A percentile compares a stretch with the other conserved stretches of the same genome.
These are phyloP conservation scores for Thunnus albacares DNA, from an alignment of 2,797 vertebrate species.

Conservation along the genomic window DNA sequence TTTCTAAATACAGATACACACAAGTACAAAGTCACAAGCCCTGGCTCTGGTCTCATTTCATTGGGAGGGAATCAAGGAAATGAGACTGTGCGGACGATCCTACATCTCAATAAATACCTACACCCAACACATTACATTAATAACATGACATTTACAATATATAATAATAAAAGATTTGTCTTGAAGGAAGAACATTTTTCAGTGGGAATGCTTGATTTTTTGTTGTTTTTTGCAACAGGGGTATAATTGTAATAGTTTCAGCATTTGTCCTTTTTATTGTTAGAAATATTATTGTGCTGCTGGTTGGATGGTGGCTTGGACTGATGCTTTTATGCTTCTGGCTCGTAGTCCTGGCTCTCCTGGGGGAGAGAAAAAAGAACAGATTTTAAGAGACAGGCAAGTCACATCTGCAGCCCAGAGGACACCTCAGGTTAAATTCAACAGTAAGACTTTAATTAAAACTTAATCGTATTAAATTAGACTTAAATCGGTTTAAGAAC, in stretches of 20 bases:
- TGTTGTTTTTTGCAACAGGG: constrained; percentile 83
- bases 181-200: constrained; percentile 91
- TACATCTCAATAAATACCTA: constrained; percentile 86
- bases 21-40: constrained; percentile 86
- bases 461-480: background rate
- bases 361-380: constrained; percentile 63
- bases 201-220: constrained; percentile 85
- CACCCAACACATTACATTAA: constrained; percentile 91
- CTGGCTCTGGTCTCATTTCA: constrained; percentile 86
- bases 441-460: constrained; percentile 24
- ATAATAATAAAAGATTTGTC: constrained; percentile 90
- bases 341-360: constrained; percentile 98
- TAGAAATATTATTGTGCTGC: constrained; percentile 94
- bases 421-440: constrained; percentile 14
- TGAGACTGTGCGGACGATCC: constrained; percentile 81
- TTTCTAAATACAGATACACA: constrained; percentile 88
- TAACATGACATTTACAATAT: constrained; percentile 92
- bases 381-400: constrained; percentile 12
- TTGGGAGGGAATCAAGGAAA: constrained; percentile 91
- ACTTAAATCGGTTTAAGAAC: constrained; percentile 23
- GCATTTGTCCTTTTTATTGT: constrained; percentile 88
- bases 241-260: constrained; percentile 83
- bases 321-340: constrained; percentile 93
- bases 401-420: constrained; percentile 20
- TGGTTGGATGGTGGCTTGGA: constrained; percentile 91